A percentile compares a stretch with the other conserved stretches of the same genome.
Evolutionary conservation across 2,797 vertebrate species (phyloP).

Genomic region (Megaceryle alcyon): DNA sequence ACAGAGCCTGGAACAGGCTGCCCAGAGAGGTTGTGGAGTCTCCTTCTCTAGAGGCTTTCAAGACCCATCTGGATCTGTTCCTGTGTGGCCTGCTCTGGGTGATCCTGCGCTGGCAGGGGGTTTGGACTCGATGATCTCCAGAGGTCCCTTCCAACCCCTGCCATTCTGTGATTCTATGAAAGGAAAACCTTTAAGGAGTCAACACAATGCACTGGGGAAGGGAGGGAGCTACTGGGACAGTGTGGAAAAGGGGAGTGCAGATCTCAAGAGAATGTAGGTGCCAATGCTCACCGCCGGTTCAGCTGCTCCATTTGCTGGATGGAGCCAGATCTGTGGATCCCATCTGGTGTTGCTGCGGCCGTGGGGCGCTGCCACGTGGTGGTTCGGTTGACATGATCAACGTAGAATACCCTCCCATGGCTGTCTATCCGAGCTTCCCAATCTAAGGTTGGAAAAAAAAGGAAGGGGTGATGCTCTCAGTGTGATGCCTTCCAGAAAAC

Average conservation of each 20-base stretch:
- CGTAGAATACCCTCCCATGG: slow-evolving; percentile 95
- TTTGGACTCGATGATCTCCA: no score
- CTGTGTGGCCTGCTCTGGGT: no score
- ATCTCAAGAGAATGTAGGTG: background rate
- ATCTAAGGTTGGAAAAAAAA: slow-evolving; percentile 80
- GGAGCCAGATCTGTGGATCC: slow-evolving; percentile 90
- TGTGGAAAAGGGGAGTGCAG: background rate
- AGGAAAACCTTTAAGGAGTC: background rate
- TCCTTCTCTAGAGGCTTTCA: no score
- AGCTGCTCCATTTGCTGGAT: slow-evolving; percentile 98
- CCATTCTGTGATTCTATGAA: background rate
- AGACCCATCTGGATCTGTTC: no score
- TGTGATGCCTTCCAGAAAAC: background rate
- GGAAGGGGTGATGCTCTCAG: slow-evolving; percentile 48
- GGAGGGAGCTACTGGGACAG: background rate
- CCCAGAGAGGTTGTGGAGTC: no score
- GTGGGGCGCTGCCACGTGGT: slow-evolving; percentile 96
- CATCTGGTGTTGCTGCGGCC: slow-evolving; percentile 83
- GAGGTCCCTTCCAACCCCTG: no score
- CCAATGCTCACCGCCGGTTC: slow-evolving; percentile 88
- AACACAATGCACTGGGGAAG: fast-evolving
- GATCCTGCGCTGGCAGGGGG: no score
- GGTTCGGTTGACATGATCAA: slow-evolving; percentile 94
- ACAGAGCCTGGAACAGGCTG: no score
- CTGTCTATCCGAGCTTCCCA: slow-evolving; percentile 98